phyloP scores from a whole-genome alignment of 2,797 vertebrate genomes.

The Adelosebastes latens region DNA sequence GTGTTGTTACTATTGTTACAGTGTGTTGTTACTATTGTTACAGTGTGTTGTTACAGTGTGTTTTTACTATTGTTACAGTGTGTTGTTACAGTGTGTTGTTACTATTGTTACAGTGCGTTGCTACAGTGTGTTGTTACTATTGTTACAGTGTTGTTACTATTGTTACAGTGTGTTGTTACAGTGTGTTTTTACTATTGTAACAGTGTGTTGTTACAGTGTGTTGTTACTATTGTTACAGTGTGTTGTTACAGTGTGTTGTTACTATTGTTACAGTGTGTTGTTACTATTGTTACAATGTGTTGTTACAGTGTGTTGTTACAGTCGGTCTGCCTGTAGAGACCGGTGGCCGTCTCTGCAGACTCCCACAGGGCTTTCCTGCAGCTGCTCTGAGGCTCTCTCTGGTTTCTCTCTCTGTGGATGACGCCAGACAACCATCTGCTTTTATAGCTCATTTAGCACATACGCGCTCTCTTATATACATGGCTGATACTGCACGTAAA shows the following conservation, averaged over 20 bases:
- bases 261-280: background rate
- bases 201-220: background rate
- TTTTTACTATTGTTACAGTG: background rate
- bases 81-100: background rate
- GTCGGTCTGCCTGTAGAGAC: constrained; percentile 30
- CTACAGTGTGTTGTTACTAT: background rate
- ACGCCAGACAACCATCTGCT: constrained; percentile 62
- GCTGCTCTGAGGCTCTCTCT: constrained; percentile 47
- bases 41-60: background rate
- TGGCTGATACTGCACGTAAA: constrained; percentile 36
- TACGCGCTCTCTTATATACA: constrained; percentile 6
- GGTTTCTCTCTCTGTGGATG: constrained; percentile 31
- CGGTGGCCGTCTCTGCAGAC: constrained; percentile 34
- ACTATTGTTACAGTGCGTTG: background rate
- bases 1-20: background rate
- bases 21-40: background rate
- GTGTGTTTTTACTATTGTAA: background rate
- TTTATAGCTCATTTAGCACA: constrained; percentile 56
- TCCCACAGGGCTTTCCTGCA: constrained; percentile 57
- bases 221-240: background rate
- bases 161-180: background rate
- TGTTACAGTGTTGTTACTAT: background rate
- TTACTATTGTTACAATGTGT: background rate
- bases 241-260: background rate
- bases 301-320: background rate